Evolutionary conservation across 2,797 vertebrate species (phyloP), one percentile per base, ranked within the genome.

Genomic region (Epinephelus malabaricus): DNA sequence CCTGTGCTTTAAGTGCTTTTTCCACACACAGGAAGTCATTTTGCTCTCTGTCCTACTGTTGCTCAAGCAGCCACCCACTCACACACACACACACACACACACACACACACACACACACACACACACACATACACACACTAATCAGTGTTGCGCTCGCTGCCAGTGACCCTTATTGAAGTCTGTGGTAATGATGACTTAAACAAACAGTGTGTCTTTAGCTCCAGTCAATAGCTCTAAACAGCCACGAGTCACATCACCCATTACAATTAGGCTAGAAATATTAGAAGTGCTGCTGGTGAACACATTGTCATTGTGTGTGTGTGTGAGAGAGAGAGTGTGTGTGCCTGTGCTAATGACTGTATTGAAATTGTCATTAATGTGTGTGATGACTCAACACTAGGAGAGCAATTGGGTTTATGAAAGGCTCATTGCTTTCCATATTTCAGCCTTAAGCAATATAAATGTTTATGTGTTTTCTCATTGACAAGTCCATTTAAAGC

Each of bases 301-400:
- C 68, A 51, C 51, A 54, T 25, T 70, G 65, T 58, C 23, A 25
- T 34, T 34, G 1, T 45, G 43, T 61, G 43, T 56, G 21, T 73
- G 19, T n/a, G 51, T 53, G 60, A 6, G 27, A 30, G 5, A 30
- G 27, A 30, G 27, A 58, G 60, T 53, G 34, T 47, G 51, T 62
- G 43, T 61, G 19, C 23, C 70, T 62, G 67, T 88, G 72, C 85
- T 89, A 94, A 94, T 92, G 91, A 93, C 86, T 69, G 90, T 92
- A 94, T 94, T 94, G 92, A 92, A 90, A 92, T 85, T 87, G 87
- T 91, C 92, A 93, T 94, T 92, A 93, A 87, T 76, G 71, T 84
- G 82, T 84, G 84, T 88, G 90, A 93, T 92, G 90, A 89, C 86
- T 93, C 89, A 92, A 89, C 76, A 74, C 76, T 79, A 76, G 87